A percentile compares a stretch with the other conserved stretches of the same genome.
Evolutionary conservation across 2,888 invertebrate genomes (phyloP).

Genomic region (Itoplectis maculator): DNA sequence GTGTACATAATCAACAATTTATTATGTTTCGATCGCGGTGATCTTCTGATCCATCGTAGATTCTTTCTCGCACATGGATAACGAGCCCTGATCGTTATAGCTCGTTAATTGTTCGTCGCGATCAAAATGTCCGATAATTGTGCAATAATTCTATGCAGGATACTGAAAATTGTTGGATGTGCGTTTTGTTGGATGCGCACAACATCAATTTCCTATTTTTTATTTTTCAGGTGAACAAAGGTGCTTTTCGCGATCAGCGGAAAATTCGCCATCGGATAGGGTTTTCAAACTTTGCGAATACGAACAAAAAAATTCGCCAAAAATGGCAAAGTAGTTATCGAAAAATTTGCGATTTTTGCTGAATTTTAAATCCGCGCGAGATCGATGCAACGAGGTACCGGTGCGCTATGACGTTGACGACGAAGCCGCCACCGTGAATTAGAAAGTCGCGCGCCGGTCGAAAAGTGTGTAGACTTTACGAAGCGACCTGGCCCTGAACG

Average conservation of each 20-base stretch:
- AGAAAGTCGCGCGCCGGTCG: conserved; percentile 50
- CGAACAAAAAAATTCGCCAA: too few species aligned
- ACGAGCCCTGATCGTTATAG: too few species aligned
- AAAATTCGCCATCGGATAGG: too few species aligned
- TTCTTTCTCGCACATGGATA: background rate
- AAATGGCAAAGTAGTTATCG: too few species aligned
- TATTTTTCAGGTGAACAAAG: too few species aligned
- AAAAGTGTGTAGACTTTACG: conserved; percentile 47
- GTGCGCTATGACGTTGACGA: background rate
- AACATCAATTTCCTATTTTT: too few species aligned
- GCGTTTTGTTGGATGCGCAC: too few species aligned
- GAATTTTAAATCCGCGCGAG: conserved; percentile 33
- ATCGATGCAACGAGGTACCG: conserved; percentile 27
- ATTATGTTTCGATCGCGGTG: background rate
- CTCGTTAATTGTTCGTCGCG: background rate
- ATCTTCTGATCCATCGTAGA: background rate
- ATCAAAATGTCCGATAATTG: background rate
- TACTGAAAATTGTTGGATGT: too few species aligned
- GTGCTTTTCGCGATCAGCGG: too few species aligned
- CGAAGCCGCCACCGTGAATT: conserved; percentile 16
- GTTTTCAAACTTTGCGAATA: too few species aligned
- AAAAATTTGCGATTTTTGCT: too few species aligned
- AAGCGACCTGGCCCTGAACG: conserved; percentile 49
- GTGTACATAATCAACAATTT: background rate
- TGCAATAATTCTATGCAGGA: background rate